These are phyloP conservation scores for Eleutherodactylus coqui DNA, from an alignment of 2,797 vertebrate species.

Conservation along the genomic window DNA sequence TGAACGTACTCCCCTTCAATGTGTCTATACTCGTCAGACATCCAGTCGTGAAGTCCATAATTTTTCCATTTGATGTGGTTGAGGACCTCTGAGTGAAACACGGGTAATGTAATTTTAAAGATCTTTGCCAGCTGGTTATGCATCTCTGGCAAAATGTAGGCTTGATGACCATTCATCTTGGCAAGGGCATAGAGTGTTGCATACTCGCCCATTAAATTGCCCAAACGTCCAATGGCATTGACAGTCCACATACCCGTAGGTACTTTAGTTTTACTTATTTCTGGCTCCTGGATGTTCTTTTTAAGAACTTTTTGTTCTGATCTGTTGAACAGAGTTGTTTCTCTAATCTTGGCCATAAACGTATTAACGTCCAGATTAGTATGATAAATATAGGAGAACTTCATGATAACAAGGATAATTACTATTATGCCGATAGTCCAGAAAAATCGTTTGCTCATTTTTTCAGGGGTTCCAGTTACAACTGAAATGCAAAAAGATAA, in stretches of 20 bases:
- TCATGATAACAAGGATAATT: not conserved
- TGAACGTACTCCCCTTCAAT: slow-evolving; percentile 48
- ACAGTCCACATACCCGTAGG: slow-evolving; percentile 67
- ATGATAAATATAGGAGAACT: slow-evolving; percentile 38
- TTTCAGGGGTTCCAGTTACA: not conserved
- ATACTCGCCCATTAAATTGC: slow-evolving; percentile 72
- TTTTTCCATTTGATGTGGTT: not conserved
- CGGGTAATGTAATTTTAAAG: slow-evolving; percentile 66
- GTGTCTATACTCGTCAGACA: slow-evolving; percentile 66
- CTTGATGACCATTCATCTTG: slow-evolving; percentile 65
- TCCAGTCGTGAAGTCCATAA: slow-evolving; percentile 68
- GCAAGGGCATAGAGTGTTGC: slow-evolving; percentile 68
- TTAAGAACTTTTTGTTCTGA: not conserved
- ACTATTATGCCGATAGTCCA: not conserved
- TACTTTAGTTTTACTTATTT: not conserved
- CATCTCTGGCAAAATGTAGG: slow-evolving; percentile 67
- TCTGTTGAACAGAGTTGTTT: not conserved
- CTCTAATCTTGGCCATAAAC: not conserved
- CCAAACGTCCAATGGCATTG: slow-evolving; percentile 66
- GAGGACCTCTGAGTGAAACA: slow-evolving; percentile 31
- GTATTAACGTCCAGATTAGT: not conserved
- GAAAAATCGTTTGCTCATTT: slow-evolving; percentile 5
- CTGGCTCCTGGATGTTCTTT: not conserved
- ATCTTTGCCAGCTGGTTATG: slow-evolving; percentile 55
- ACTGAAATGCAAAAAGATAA: not conserved